phyloP scores from a whole-genome alignment of 2,797 vertebrate species.

The Columba guinea region DNA sequence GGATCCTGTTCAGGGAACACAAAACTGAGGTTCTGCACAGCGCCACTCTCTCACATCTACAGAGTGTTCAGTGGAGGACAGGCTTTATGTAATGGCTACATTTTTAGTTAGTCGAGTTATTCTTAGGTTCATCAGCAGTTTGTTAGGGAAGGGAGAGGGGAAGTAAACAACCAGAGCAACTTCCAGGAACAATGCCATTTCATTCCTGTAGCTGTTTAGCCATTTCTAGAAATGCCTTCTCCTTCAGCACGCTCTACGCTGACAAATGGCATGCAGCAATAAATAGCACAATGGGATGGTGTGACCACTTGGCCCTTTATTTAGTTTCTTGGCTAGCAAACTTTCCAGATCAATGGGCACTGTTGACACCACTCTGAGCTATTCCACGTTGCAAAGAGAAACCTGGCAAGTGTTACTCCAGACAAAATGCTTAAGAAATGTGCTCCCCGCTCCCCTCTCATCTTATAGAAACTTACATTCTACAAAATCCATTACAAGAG shows the following conservation, averaged over 20 bases:
- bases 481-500: background rate
- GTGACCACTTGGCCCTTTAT: conserved; percentile 31
- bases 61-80: background rate
- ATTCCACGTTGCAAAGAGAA: background rate
- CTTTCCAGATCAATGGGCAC: background rate
- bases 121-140: conserved; percentile 38
- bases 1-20: background rate
- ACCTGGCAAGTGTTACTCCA: background rate
- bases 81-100: conserved; percentile 27
- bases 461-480: background rate
- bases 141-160: background rate
- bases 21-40: background rate
- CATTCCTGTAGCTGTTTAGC: conserved; percentile 39
- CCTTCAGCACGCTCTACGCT: background rate
- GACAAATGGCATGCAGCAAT: conserved; percentile 33
- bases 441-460: background rate
- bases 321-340: background rate
- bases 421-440: background rate
- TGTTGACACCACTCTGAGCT: background rate
- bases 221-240: conserved; percentile 62
- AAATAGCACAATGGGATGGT: conserved; percentile 32
- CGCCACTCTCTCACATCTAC: background rate
- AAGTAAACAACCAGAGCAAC: conserved; percentile 52
- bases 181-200: conserved; percentile 18
- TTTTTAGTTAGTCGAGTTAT: conserved; percentile 41